Percentiles rank a stretch among this genome's conserved stretches.
Evolutionary conservation across 1,140 invertebrate genomes (phyloP).

Genomic region (Dreissena polymorpha): DNA sequence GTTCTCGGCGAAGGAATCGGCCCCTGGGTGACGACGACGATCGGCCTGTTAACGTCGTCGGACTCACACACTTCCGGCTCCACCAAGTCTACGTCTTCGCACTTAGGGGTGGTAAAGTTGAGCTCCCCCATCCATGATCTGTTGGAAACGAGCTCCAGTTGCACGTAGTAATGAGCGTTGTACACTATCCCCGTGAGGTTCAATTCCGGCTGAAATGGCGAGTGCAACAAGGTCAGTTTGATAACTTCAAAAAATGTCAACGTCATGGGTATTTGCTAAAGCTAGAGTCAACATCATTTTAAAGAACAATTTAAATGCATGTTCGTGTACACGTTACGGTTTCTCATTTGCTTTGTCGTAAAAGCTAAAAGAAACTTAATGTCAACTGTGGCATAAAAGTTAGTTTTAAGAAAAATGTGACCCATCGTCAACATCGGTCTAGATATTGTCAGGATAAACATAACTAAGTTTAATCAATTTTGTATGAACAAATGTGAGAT

Average conservation of each 20-base stretch:
- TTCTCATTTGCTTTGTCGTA: too few species aligned
- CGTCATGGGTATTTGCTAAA: neutral
- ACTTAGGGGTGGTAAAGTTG: conserved; percentile 35
- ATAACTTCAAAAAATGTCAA: neutral
- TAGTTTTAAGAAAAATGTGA: too few species aligned
- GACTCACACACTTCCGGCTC: conserved; percentile 39
- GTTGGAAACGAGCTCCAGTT: conserved; percentile 42
- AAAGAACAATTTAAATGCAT: too few species aligned
- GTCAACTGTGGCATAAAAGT: too few species aligned
- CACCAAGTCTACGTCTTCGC: conserved; percentile 39
- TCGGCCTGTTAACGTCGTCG: neutral
- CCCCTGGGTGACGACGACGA: neutral
- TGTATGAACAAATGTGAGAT: too few species aligned
- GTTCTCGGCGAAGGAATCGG: conserved; percentile 1
- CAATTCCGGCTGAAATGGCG: conserved; percentile 51
- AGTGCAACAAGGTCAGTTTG: neutral
- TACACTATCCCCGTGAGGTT: conserved; percentile 50
- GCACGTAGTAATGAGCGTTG: conserved; percentile 59
- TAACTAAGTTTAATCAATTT: too few species aligned
- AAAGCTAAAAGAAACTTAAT: too few species aligned
- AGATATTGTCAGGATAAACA: too few species aligned
- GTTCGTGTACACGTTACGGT: too few species aligned
- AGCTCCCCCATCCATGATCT: conserved; percentile 47
- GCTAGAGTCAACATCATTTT: too few species aligned
- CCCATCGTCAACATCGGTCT: too few species aligned